Percentiles rank a stretch among this genome's conserved stretches.
Conservation (phyloP, 2,888 invertebrate genomes). For the Podotricha telesiphe region DNA sequence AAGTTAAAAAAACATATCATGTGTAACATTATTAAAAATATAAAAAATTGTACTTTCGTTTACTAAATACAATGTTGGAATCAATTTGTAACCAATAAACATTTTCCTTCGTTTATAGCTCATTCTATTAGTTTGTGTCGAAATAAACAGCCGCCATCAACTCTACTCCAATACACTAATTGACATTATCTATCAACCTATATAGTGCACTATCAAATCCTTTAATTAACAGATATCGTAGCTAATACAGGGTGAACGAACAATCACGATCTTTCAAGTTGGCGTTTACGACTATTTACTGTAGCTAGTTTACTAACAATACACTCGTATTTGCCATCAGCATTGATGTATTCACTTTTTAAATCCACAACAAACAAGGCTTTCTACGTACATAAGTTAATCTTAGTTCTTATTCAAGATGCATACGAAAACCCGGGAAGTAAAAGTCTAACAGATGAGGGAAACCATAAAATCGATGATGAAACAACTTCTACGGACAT, state of each 20-base stretch:
- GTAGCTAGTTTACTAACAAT: slow-evolving; percentile 28
- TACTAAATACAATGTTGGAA: not conserved
- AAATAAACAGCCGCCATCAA: slow-evolving; percentile 58
- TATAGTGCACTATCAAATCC: slow-evolving; percentile 64
- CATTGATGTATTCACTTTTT: slow-evolving; percentile 27
- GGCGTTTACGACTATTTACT: slow-evolving; percentile 46
- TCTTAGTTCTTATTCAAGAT: not conserved
- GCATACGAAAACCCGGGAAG: not conserved
- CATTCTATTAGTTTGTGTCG: slow-evolving; percentile 61
- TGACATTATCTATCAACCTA: slow-evolving; percentile 67
- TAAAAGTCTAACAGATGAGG: not conserved
- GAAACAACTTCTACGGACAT: not conserved
- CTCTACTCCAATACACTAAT: slow-evolving; percentile 55
- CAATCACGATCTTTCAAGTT: slow-evolving; percentile 54
- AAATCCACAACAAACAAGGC: slow-evolving; percentile 13
- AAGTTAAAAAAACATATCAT: no score
- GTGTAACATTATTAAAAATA: no score
- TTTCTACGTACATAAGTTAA: slow-evolving; percentile 32
- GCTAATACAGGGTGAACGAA: slow-evolving; percentile 56
- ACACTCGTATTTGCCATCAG: slow-evolving; percentile 29
- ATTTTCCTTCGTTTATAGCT: slow-evolving; percentile 57
- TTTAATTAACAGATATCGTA: slow-evolving; percentile 69
- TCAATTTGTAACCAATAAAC: slow-evolving; percentile 15
- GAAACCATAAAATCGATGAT: not conserved
- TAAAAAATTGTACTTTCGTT: no score